These are phyloP conservation scores for Perithous albicinctus DNA, from an alignment of 2,888 invertebrate species.

Conservation along the genomic window DNA sequence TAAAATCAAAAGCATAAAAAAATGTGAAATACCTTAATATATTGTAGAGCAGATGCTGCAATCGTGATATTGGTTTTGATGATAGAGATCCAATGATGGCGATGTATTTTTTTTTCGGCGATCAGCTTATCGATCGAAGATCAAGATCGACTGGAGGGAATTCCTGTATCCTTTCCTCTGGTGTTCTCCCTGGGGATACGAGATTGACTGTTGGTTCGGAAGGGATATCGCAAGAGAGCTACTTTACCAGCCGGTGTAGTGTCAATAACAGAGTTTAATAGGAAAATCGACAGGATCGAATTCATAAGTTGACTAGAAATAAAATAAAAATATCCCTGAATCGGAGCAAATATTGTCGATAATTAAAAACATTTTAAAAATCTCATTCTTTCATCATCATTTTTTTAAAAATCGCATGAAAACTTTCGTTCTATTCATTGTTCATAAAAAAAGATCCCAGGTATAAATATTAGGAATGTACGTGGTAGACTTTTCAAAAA, in stretches of 20 bases:
- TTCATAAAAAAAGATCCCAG: no score
- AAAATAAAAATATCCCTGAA: neutral
- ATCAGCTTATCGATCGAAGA: conserved; percentile 18
- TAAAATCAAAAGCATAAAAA: no score
- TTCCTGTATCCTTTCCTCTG: neutral
- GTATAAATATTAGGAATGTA: no score
- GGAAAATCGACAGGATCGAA: neutral
- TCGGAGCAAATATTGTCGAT: neutral
- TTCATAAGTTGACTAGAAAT: neutral
- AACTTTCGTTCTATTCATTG: no score
- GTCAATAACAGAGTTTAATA: neutral
- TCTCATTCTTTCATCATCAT: no score
- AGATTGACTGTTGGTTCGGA: neutral
- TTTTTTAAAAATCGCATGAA: no score
- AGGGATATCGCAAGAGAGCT: neutral
- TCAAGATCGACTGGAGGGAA: neutral
- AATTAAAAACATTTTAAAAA: no score
- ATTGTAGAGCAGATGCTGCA: no score
- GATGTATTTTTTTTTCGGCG: neutral
- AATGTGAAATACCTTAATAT: no score
- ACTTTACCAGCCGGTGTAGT: neutral
- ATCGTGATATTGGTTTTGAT: neutral
- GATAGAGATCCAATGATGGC: no score
- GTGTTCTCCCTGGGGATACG: neutral
- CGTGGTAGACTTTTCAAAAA: no score